Percentiles rank a stretch among this genome's conserved stretches.
These are phyloP conservation scores for Amphilophus citrinellus DNA, from an alignment of 2,113 vertebrate genomes.

Conservation along the genomic window DNA sequence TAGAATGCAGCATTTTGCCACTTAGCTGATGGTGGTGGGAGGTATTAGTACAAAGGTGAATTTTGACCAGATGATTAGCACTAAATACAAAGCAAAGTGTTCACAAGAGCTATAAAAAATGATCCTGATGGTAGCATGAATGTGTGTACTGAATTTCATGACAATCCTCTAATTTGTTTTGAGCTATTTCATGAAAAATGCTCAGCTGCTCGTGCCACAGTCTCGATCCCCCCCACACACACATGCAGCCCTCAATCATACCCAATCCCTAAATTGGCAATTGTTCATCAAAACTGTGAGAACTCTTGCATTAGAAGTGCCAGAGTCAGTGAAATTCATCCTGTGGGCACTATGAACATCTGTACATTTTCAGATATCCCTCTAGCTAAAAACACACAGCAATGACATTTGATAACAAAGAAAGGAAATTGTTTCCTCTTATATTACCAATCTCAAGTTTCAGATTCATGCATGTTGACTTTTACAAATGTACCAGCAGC, in stretches of 20 bases:
- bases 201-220: too few relatives aligned
- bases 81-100: neutral
- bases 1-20: neutral
- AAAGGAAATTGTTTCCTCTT: neutral
- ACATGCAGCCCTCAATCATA: too few relatives aligned
- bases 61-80: neutral
- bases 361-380: neutral
- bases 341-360: neutral
- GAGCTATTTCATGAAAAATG: too few relatives aligned
- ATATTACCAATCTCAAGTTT: neutral
- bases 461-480: conserved; percentile 5
- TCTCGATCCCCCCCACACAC: too few relatives aligned
- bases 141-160: neutral
- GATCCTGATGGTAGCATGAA: neutral
- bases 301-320: neutral
- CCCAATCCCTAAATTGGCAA: neutral
- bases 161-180: neutral
- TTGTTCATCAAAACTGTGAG: neutral
- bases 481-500: neutral
- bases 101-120: neutral
- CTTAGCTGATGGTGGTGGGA: neutral
- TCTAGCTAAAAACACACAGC: neutral
- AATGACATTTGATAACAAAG: neutral
- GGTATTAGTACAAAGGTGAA: neutral
- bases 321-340: neutral